Base-by-base conservation (phyloP, 2,113 vertebrate species). In the Casuarius casuarius region DNA sequence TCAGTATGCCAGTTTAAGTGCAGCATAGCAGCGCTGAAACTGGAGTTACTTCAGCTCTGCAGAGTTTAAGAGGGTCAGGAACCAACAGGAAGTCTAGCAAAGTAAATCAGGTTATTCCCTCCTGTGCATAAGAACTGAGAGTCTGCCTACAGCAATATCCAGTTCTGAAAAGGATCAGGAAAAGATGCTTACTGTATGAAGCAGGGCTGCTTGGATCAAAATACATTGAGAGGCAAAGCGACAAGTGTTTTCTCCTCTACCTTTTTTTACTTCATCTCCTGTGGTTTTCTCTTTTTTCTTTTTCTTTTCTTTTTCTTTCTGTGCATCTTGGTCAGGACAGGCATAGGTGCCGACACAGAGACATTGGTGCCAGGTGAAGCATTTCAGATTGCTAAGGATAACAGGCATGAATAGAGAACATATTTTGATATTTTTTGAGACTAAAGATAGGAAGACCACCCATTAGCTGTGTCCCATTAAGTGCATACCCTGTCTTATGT, bases 301-400 rank as follows among this genome's bases (percentile, higher is more conserved):
- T 54, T 54, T 28, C 7, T 54, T 25, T 16, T 29, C 15, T 31
- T 58, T 62, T 51, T 25, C 76, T 4, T 65, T 13, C 26, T 35
- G 12, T 67, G 40, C 28, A 18, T 2, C 1, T 5, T 35, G 61
- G 12, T 10, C 68, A 46, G 59, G 10, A 23, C 2, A 13, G 0
- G 1, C 46, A 67, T 5, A 68, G 67, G 6, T 51, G 72, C 10
- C 52, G 20, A 40, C 26, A 8, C 4, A 2, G 14, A 49, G 19
- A 19, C 19, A 3, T 38, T 6, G 25, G 49, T 44, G 56, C 29
- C 70, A 67, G 22, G 18, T 28, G 20, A 49, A 48, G 48, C 7
- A 56, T 65, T 78, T 88, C 29, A 14, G 1, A 25, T 21, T 40
- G 9, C 11, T 56, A 12, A 51, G 19, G 28, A 12, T 23, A 31